Evolutionary conservation across 2,888 invertebrate species (phyloP), one percentile per base, ranked within the genome.

Genomic region (Stenichneumon culpator): DNA sequence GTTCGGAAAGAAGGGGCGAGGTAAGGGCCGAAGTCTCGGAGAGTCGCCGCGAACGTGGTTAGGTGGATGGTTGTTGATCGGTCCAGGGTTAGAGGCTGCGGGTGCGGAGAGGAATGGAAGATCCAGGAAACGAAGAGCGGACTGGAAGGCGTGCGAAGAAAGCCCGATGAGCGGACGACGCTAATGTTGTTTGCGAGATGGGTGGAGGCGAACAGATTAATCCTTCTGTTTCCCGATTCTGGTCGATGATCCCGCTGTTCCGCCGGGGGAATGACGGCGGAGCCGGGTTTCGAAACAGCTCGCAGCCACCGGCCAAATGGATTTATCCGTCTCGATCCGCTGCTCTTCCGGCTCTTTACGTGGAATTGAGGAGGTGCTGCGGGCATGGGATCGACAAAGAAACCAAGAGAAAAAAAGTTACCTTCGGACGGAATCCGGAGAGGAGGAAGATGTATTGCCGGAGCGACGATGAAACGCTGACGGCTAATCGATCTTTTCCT

Each of bases 401-500:
- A 77, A 47, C 69, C 69, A 50, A 52, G 22, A 22, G 19, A 16
- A 57, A 22, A 57, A 25, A 57, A 44, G 54, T 54, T 57, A 32
- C 11, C 68, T 78, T 54, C 32, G 44, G 22, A 63, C 22, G 47
- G 50, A 78, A 78, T 81, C 69, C 68, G 5, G 50, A 52, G 25
- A 14, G 63, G 78, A 84, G 54, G 78, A 84, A 84, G 84, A 84
- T 84, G 84, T 78, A 84, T 81, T 50, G 63, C 81, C 68, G 57
- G n/a, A 52, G 68, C 84, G 73, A 78, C 73, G 75, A 68, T 77
- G 81, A 80, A 70, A 84, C 72, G 77, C 63, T 63, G 69, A 78
- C 70, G 72, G 77, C 81, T 84, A 84, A 84, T 84, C 84, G 84
- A 84, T 84, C 84, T 84, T 84, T 22, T 54, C 28, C 60, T 57